A percentile compares a stretch with the other conserved stretches of the same genome.
These are phyloP conservation scores for Teleopsis dalmanni DNA, from an alignment of 1,140 invertebrate genomes.

Conservation along the genomic window DNA sequence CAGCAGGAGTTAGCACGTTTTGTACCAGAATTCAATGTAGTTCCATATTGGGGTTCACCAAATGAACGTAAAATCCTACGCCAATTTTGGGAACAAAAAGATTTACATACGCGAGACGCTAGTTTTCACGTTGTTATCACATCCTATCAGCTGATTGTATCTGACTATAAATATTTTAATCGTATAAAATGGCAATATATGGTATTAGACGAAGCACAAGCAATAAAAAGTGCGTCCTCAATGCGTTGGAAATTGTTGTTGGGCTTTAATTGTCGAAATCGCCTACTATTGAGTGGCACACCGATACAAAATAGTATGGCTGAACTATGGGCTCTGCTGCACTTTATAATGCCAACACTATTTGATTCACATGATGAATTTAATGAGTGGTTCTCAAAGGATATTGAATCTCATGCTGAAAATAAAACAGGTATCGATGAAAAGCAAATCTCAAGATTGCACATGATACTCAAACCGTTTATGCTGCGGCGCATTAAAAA, in stretches of 20 bases:
- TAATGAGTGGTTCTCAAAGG: slow-evolving; percentile 99
- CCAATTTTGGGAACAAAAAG: slow-evolving; percentile 91
- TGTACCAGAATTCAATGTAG: slow-evolving; percentile 88
- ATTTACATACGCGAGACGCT: slow-evolving; percentile 82
- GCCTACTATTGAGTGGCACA: slow-evolving; percentile 90
- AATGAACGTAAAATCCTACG: slow-evolving; percentile 87
- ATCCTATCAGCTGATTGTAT: slow-evolving; percentile 91
- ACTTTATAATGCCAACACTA: slow-evolving; percentile 98
- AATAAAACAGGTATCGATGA: slow-evolving; percentile 95
- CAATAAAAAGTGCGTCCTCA: slow-evolving; percentile 87
- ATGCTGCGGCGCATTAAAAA: slow-evolving; percentile 94
- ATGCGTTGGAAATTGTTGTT: slow-evolving; percentile 93
- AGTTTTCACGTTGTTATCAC: slow-evolving; percentile 96
- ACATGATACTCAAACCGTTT: slow-evolving; percentile 95
- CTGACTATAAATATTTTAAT: slow-evolving; percentile 93
- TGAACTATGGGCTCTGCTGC: slow-evolving; percentile 94
- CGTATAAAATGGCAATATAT: slow-evolving; percentile 97
- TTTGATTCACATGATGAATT: slow-evolving; percentile 98
- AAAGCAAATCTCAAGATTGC: slow-evolving; percentile 85
- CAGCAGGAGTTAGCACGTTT: slow-evolving; percentile 94
- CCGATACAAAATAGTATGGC: slow-evolving; percentile 99
- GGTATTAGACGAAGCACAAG: slow-evolving; percentile 94
- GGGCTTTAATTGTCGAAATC: slow-evolving; percentile 88
- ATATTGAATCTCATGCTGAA: slow-evolving; percentile 94
- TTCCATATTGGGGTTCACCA: slow-evolving; percentile 82